phyloP scores from a whole-genome alignment of 2,797 vertebrate genomes.

The Mormyrops attenuatus region DNA sequence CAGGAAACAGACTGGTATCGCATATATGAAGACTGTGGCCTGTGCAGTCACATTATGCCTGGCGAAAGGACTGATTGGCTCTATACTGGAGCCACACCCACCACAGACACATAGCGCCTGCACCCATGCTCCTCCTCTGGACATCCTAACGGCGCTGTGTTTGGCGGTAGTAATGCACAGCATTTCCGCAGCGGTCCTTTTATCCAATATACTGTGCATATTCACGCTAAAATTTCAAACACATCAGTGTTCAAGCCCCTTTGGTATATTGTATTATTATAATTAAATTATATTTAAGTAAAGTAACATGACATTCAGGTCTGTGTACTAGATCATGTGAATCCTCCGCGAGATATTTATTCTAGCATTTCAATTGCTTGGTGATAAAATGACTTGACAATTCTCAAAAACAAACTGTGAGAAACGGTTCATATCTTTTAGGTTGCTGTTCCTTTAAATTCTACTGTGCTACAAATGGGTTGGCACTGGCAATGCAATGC shows the following conservation, averaged over 20 bases:
- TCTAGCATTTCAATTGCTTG: background rate
- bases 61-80: background rate
- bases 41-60: background rate
- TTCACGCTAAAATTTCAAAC: background rate
- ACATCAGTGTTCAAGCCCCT: background rate
- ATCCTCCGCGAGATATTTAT: background rate
- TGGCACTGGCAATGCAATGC: background rate
- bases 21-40: background rate
- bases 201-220: background rate
- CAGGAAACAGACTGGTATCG: background rate
- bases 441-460: constrained; percentile 11
- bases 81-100: background rate
- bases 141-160: background rate
- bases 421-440: background rate
- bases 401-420: background rate
- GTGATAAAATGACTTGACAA: background rate
- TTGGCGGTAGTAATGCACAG: background rate
- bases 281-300: background rate
- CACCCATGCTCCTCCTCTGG: background rate
- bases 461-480: background rate
- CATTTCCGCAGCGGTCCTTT: background rate
- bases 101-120: background rate
- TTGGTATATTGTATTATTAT: background rate
- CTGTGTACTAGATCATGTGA: background rate
- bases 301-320: background rate